Base-by-base conservation (phyloP, 2,113 vertebrate genomes). In the Romanogobio albipinnatus region DNA sequence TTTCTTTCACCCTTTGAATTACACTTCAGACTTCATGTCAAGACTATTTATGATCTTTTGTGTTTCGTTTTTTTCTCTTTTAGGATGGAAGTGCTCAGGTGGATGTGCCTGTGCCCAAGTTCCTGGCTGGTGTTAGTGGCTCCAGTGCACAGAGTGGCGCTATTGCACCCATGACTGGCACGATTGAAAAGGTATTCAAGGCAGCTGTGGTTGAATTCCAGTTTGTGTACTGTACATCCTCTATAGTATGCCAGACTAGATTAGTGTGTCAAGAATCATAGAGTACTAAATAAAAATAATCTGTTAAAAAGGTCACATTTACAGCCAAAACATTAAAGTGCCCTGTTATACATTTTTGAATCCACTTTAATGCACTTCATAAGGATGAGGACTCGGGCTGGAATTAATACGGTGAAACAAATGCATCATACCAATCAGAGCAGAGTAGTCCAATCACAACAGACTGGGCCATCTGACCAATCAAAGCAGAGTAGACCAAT, bases 111-210 rank as follows among this genome's bases (percentile, higher is more conserved):
- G 92, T 97, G 59, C 97, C 97, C 11, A 97, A 96, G 86, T 96
- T 96, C 88, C 93, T 98, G 87, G 96, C 95, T 19, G 95, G 92
- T 9, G 90, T 91, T 82, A 95, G 95, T 66, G 92, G 93, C 2
- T 89, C 90, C 1, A 96, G 90, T 43, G 79, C 88, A 14, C 96
- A 94, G 39, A 94, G 95, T 0, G 95, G 95, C 15, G 91, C 97
- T 0, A 83, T 97, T 61, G 98, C 98, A 0, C 98, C 98, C 49
- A 99, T 99, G 98, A 97, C 97, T 0, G 98, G 98, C 87, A 99
- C 97, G 45, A 95, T 99, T 79, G 98, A 99, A 92, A 99, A 99
- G 97, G 98, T 99, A 93, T 90, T 47, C 47, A 4, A 39, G 9
- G 17, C 17, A 39, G 36, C 33, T 39, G 29, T 33, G 6, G 29